These are phyloP conservation scores for Platycheirus albimanus DNA, from an alignment of 2,888 invertebrate genomes.

Conservation along the genomic window DNA sequence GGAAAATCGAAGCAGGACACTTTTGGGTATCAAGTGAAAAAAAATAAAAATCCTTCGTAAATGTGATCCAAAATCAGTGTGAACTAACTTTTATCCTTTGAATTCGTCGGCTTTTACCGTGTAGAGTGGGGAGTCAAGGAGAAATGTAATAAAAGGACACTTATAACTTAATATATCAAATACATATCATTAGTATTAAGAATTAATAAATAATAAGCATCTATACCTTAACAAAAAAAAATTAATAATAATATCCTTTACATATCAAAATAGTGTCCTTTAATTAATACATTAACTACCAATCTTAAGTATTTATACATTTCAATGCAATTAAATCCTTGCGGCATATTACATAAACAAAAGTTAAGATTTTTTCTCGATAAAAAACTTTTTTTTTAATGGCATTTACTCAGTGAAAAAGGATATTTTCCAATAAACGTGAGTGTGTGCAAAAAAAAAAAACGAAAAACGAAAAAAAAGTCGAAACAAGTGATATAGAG, in stretches of 20 bases:
- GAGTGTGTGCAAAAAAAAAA: slow-evolving; percentile 46
- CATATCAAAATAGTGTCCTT: slow-evolving; percentile 61
- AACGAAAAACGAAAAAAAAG: too few relatives aligned
- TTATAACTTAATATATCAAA: slow-evolving; percentile 58
- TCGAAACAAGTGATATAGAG: slow-evolving; percentile 17
- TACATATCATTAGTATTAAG: slow-evolving; percentile 72
- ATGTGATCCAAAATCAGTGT: slow-evolving; percentile 47
- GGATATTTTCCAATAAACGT: slow-evolving; percentile 65
- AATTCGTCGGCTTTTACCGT: slow-evolving; percentile 23
- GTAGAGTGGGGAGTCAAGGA: slow-evolving; percentile 12
- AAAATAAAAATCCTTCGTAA: slow-evolving; percentile 14
- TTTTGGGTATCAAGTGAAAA: slow-evolving; percentile 12
- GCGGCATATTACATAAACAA: slow-evolving; percentile 71
- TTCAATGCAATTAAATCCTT: slow-evolving; percentile 3
- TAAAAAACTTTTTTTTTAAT: slow-evolving; percentile 30
- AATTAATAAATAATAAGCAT: slow-evolving; percentile 43
- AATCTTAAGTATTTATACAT: not conserved
- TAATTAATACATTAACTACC: slow-evolving; percentile 22
- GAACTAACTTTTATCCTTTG: slow-evolving; percentile 28
- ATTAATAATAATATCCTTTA: slow-evolving; percentile 23
- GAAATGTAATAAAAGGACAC: slow-evolving; percentile 63
- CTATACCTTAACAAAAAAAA: not conserved
- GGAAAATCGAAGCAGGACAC: slow-evolving; percentile 20
- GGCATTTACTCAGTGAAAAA: slow-evolving; percentile 36
- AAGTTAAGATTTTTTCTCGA: slow-evolving; percentile 33